Base-by-base conservation (phyloP, 2,797 vertebrate genomes). In the Parauchenoglanis punctatus region DNA sequence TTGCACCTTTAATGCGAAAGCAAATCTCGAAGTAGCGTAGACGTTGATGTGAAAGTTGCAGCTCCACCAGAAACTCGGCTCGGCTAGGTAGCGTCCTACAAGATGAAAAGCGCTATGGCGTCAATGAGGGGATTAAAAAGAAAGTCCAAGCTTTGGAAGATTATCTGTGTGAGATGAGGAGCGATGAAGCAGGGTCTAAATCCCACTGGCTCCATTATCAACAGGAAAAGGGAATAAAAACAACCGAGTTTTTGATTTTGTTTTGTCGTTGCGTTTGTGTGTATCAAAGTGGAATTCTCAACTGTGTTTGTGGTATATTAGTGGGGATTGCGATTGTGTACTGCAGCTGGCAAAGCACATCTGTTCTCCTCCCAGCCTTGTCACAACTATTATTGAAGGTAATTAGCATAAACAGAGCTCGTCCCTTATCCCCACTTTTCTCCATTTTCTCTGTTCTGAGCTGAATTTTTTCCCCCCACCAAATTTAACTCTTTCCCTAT, bases 311-410 rank as follows among this genome's bases (percentile, higher is more conserved):
- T 72, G 88, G 87, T 78, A 77, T 87, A 90, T 90, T 93, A 85
- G 81, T 91, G 89, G 93, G 91, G 3, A 63, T 65, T 81, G 40
- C 35, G 91, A 93, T 94, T 93, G 94, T 93, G 90, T 94, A 93
- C 40, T 40, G 89, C 76, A 83, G 92, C 92, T 89, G 87, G 91
- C 92, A 91, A 93, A 91, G 88, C 92, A 87, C 93, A 94, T 94
- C 93, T 93, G 93, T 94, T 93, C 94, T 92, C 92, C 91, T 90
- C 89, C 90, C 91, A 87, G 85, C 88, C 91, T 94, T 89, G 90
- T 95, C 94, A 93, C 92, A 95, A 95, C 93, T 93, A 94, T 96
- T 95, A 95, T 94, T 94, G 92, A 93, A 94, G 95, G 93, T 94
- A 94, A 95, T 95, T 92, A 89, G 86, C 93, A 88, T 90, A 87